Base-by-base conservation (phyloP, 1,140 invertebrate genomes). In the Heliconius eleuchia region DNA sequence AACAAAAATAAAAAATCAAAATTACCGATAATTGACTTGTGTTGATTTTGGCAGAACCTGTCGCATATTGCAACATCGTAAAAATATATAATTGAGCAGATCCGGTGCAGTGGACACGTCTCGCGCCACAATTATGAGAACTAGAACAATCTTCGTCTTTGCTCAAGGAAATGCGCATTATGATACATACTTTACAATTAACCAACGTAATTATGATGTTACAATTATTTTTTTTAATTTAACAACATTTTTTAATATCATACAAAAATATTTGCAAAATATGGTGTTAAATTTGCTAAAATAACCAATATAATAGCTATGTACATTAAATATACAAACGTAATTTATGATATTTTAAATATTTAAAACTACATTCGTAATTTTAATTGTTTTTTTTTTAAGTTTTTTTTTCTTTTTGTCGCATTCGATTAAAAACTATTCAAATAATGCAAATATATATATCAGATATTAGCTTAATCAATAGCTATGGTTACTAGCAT, bases 111-210 rank as follows among this genome's bases (percentile, higher is more conserved):
- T 90, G 88, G 88, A 87, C 34, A 87, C 87, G 66, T 76, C 55
- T 57, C 71, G 70, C 66, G 70, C 80, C 82, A 80, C 75, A 78
- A 81, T 81, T 81, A 84, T 90, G 89, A 79, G 89, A 90, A 90
- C 82, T 88, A 73, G 87, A 83, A 86, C 89, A 89, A 72, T 85
- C 83, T 82, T 82, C 74, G 79, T 72, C 80, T 79, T 71, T 55
- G 81, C 80, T 82, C 79, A 80, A 82, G 83, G 83, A 84, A 84
- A 80, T 82, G 74, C 80, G 79, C 83, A 80, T 80, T 82, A 84
- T 82, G 73, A 84, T 82, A 84, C 71, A 72, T 72, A 19, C 34
- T 72, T 78, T 79, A 39, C 60, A 66, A 66, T 66, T 66, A 66
- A 66, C 60, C 23, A 66, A 66, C 60, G 60, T 66, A 16, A 66